phyloP scores from a whole-genome alignment of 2,113 vertebrate species.

The Uria aalge region DNA sequence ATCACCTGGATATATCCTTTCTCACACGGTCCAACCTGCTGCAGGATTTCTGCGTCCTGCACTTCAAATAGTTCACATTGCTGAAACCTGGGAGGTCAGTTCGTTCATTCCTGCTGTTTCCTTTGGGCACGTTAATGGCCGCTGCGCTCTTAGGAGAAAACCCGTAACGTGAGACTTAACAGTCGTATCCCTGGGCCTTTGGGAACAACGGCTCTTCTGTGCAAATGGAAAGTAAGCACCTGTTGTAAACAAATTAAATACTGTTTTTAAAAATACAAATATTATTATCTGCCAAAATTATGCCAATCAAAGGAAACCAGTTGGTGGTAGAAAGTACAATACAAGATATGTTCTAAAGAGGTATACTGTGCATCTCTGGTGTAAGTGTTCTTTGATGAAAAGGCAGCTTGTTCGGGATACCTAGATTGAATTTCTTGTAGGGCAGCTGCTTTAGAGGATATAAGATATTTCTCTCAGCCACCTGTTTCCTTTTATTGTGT shows the following conservation, averaged over 20 bases:
- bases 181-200: background rate
- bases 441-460: conserved; percentile 79
- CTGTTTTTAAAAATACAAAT: conserved; percentile 71
- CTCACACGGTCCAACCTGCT: background rate
- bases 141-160: conserved; percentile 28
- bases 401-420: conserved; percentile 76
- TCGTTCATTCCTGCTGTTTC: conserved; percentile 30
- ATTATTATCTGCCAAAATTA: conserved; percentile 66
- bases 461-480: conserved; percentile 77
- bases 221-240: conserved; percentile 71
- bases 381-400: conserved; percentile 71
- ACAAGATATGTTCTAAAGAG: conserved; percentile 65
- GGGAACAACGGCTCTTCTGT: conserved; percentile 62
- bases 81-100: conserved; percentile 47
- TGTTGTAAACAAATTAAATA: conserved; percentile 74
- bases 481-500: conserved; percentile 81
- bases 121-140: conserved; percentile 28
- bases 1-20: conserved; percentile 21
- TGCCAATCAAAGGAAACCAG: conserved; percentile 70
- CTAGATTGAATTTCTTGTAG: conserved; percentile 82
- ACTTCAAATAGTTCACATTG: conserved; percentile 15
- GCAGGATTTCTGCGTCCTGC: background rate
- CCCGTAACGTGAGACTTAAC: conserved; percentile 48
- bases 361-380: conserved; percentile 61
- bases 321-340: conserved; percentile 68